Evolutionary conservation across 1,140 invertebrate genomes (phyloP), one percentile per base, ranked within the genome.

Genomic region (Heliconius hewitsoni): DNA sequence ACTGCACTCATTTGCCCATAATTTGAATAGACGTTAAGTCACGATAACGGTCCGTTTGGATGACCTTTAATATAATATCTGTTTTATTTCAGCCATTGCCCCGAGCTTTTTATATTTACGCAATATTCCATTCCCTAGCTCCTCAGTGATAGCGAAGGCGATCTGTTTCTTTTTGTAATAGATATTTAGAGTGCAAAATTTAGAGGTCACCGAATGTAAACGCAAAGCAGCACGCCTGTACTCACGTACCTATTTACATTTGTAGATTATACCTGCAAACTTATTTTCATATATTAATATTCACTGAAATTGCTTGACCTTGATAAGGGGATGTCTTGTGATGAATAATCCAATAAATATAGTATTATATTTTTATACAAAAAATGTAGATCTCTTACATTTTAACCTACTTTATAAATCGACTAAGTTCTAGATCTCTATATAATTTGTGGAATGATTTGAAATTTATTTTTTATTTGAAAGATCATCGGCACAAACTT

Each of bases 51-150:
- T 83, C 79, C 74, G 80, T 80, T 81, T 77, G 83, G 82, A 78
- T 82, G 82, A 85, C 84, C 84, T 85, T 84, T 84, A 74, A 74
- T 80, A 76, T 78, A 81, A 79, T 79, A 78, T 75, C 81, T 79
- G 78, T 78, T 78, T 81, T 78, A 78, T 80, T 82, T 84, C 74
- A 85, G 77, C 76, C 78, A 77, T 82, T 77, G 76, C 81, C 79
- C 80, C 76, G 74, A 85, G 76, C 83, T 76, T 80, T 78, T 80
- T 82, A 83, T 74, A 74, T 80, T 85, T 84, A 83, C 81, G 80
- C 80, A 84, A 84, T 74, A 42, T 34, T 70, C 77, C 79, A 55
- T 74, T 83, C 74, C 77, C 57, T 74, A 78, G 77, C 71, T 77
- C 42, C 39, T 79, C 66, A 50, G 78, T 71, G 71, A 82, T 76